Evolutionary conservation across 2,113 vertebrate species (phyloP).

Genomic region (human): GRCh38 chr11:89020001-89020500

Average conservation of each 20-base stretch:
- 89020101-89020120: not conserved
- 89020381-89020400: not conserved
- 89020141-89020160: not conserved
- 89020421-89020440: not conserved
- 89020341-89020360: not conserved
- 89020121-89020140: conserved; percentile 8
- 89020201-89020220: not conserved
- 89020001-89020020: not conserved
- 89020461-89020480: not conserved
- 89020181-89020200: not conserved
- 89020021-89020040: accelerated
- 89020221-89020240: conserved; percentile 22
- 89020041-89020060: not conserved
- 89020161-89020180: not conserved
- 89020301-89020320: not conserved
- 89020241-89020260: not conserved
- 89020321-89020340: not conserved
- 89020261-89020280: not conserved
- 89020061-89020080: not conserved
- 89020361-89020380: not conserved
- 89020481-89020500: not conserved
- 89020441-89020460: not conserved
- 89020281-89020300: conserved; percentile 17
- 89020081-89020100: not conserved
- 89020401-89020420: not conserved